Base-by-base conservation (phyloP, 2,888 invertebrate genomes). In the Prenolepis imparis region DNA sequence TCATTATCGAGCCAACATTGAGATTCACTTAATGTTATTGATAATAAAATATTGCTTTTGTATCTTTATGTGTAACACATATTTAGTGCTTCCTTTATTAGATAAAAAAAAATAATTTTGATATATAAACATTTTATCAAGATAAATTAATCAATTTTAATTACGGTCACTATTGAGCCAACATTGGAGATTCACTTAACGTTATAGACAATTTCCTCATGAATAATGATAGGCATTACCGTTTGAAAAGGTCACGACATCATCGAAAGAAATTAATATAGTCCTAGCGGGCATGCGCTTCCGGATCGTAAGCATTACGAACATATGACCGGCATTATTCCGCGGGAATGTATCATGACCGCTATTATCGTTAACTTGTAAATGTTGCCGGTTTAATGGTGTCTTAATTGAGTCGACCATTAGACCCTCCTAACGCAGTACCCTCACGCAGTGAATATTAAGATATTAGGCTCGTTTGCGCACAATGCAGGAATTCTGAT, bases 351-450 rank as follows among this genome's bases (percentile, higher is more conserved):
- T 91, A 93, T 93, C 93, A 91, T 91, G 90, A 91, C 91, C 87
- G 92, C 89, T 91, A 93, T 93, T 93, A 93, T 93, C 93, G 91
- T 93, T 93, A 93, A 91, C 91, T 92, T 93, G 93, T 91, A 93
- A 93, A 93, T 93, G 91, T 91, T 85, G 88, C 81, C 85, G 88
- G 90, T 93, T 91, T 93, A 93, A 93, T 93, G 91, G 91, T 91
- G 91, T 92, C 93, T 93, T 93, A 93, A 93, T 93, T 93, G 92
- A 93, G 90, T 90, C 90, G 90, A 92, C 92, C 91, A 93, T 93
- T 93, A 93, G 91, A 92, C 91, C 90, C 90, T 91, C 90, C 90
- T 91, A 88, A 88, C 78, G 75, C 84, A 32, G 82, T 84, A 78
- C 86, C 84, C 86, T 83, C 74, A 55, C 59, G 66, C 78, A 59